Percentiles rank a stretch among this genome's conserved stretches.
Conservation (phyloP, 2,113 vertebrate species). For the Scomber colias region DNA sequence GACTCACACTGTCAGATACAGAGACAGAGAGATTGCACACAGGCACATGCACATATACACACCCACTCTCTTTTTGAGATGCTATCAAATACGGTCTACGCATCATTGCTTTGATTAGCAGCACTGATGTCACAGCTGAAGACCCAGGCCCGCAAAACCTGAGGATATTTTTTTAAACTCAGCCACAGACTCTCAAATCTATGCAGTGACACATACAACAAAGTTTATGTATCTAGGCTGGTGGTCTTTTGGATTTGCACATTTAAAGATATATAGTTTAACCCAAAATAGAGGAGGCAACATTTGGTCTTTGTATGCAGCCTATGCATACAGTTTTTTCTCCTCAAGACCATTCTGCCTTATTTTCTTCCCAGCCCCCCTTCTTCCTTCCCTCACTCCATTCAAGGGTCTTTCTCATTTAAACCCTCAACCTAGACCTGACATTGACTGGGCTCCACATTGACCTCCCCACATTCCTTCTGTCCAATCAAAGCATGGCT, state of each 20-base stretch:
- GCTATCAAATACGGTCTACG: slow-evolving; percentile 11
- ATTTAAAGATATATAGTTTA: not conserved
- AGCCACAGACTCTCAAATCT: slow-evolving; percentile 3
- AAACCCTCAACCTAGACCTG: slow-evolving; percentile 46
- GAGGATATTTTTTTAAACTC: slow-evolving; percentile 32
- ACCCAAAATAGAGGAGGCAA: not conserved
- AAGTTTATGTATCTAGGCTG: not conserved
- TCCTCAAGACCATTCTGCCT: not conserved
- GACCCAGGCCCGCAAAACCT: slow-evolving; percentile 46
- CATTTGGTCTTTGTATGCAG: not conserved
- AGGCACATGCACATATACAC: slow-evolving; percentile 18
- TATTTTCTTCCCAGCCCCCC: not conserved
- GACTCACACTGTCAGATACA: slow-evolving; percentile 53
- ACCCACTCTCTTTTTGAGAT: slow-evolving; percentile 24
- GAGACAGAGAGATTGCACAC: slow-evolving; percentile 43
- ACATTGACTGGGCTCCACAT: slow-evolving; percentile 41
- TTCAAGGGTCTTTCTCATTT: slow-evolving; percentile 19
- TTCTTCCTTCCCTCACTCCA: slow-evolving; percentile 23
- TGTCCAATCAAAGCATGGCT: slow-evolving; percentile 59
- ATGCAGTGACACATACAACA: not conserved
- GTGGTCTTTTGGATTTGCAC: not conserved
- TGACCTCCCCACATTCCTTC: slow-evolving; percentile 49
- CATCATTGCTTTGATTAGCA: slow-evolving; percentile 42
- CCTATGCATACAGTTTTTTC: not conserved
- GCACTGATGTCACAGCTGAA: slow-evolving; percentile 59